A percentile compares a stretch with the other conserved stretches of the same genome.
Conservation (phyloP, 2,888 invertebrate species). For the Anthrax anthrax region DNA sequence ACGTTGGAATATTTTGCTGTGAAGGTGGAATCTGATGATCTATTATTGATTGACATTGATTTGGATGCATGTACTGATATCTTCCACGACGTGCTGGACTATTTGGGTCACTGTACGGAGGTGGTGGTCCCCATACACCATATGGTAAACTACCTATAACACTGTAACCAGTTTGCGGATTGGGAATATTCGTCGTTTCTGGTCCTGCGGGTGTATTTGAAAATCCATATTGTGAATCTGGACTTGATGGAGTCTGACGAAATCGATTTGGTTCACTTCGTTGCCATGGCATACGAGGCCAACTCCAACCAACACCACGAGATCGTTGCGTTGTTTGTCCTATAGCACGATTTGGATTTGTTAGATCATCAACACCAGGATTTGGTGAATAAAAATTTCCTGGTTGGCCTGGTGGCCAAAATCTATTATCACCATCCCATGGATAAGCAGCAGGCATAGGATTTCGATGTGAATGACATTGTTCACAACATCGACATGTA, state of each 20-base stretch:
- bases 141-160: conserved; percentile 42
- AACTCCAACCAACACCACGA: conserved; percentile 43
- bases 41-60: conserved; percentile 17
- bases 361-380: conserved; percentile 44
- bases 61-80: conserved; percentile 24
- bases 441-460: conserved; percentile 42
- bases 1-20: conserved; percentile 14
- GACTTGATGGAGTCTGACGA: conserved; percentile 53
- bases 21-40: conserved; percentile 14
- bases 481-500: conserved; percentile 55
- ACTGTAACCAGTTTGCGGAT: conserved; percentile 36
- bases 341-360: conserved; percentile 18
- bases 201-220: conserved; percentile 31
- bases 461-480: conserved; percentile 44
- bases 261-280: conserved; percentile 38
- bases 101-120: conserved; percentile 74
- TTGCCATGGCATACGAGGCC: conserved; percentile 60
- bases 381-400: conserved; percentile 77
- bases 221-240: conserved; percentile 73
- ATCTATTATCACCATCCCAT: conserved; percentile 40
- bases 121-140: conserved; percentile 74
- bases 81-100: conserved; percentile 45
- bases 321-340: conserved; percentile 23
- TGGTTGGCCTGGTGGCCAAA: conserved; percentile 47
- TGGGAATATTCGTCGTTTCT: conserved; percentile 18